Percentiles rank a stretch among this genome's conserved stretches.
phyloP scores from a whole-genome alignment of 2,797 vertebrate genomes.

The Margarornis squamiger region DNA sequence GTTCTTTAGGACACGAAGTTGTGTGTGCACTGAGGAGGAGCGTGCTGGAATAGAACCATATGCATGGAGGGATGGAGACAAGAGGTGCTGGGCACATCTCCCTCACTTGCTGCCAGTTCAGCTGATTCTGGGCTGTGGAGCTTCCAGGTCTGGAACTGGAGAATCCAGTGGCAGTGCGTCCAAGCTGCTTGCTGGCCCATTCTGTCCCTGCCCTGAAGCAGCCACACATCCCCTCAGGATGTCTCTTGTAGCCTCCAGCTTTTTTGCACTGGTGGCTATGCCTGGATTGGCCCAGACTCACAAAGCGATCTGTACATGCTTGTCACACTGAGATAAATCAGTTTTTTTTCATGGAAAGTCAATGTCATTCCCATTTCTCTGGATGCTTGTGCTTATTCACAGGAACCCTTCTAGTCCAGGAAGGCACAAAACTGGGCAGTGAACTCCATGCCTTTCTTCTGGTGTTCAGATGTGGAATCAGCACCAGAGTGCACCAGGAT shows the following conservation, averaged over 20 bases:
- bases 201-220: not conserved
- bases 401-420: not conserved
- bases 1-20: not conserved
- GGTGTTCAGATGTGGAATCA: accelerated
- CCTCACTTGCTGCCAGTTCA: not conserved
- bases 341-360: not conserved
- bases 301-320: not conserved
- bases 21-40: not conserved
- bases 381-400: not conserved
- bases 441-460: not conserved
- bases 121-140: not conserved
- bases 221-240: not conserved
- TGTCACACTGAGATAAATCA: not conserved
- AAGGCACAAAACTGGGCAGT: not conserved
- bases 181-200: not conserved
- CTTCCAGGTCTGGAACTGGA: not conserved
- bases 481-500: not conserved
- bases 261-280: not conserved
- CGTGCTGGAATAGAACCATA: not conserved
- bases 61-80: accelerated
- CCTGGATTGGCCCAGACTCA: not conserved
- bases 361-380: not conserved
- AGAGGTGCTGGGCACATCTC: not conserved
- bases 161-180: not conserved
- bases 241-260: not conserved